Conservation (phyloP, 2,888 invertebrate genomes). For the Drosophila mettleri region DNA sequence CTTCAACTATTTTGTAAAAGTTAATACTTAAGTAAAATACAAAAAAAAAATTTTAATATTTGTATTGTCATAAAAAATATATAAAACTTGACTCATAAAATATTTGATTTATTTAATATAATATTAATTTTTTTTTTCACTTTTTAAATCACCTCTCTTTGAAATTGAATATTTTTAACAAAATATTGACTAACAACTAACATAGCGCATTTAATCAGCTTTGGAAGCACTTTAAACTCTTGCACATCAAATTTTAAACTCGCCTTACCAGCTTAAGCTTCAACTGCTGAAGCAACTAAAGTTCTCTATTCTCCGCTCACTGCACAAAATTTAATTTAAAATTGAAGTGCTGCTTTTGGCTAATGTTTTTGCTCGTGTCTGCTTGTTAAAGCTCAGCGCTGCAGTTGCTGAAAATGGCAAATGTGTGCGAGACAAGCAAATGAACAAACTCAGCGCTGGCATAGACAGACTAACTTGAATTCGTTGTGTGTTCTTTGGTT, state of each 20-base stretch:
- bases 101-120: too few relatives aligned
- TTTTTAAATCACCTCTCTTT: neutral
- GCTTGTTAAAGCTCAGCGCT: conserved; percentile 13
- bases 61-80: too few relatives aligned
- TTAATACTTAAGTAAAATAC: too few relatives aligned
- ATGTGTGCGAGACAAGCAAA: conserved; percentile 20
- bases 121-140: too few relatives aligned
- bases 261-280: neutral
- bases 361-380: neutral
- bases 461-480: conserved; percentile 17
- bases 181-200: neutral
- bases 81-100: too few relatives aligned
- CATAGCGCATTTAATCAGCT: neutral
- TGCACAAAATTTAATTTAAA: conserved; percentile 9
- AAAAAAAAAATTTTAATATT: too few relatives aligned
- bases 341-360: neutral
- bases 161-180: neutral
- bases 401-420: conserved; percentile 22
- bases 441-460: neutral
- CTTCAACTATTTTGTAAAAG: too few relatives aligned
- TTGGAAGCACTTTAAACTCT: neutral
- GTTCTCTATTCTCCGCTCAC: neutral
- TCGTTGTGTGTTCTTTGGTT: conserved; percentile 46
- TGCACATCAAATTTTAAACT: neutral
- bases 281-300: neutral